Evolutionary conservation across 2,113 vertebrate genomes (phyloP), one percentile per base, ranked within the genome.

Genomic region (Xiphophorus hellerii): DNA sequence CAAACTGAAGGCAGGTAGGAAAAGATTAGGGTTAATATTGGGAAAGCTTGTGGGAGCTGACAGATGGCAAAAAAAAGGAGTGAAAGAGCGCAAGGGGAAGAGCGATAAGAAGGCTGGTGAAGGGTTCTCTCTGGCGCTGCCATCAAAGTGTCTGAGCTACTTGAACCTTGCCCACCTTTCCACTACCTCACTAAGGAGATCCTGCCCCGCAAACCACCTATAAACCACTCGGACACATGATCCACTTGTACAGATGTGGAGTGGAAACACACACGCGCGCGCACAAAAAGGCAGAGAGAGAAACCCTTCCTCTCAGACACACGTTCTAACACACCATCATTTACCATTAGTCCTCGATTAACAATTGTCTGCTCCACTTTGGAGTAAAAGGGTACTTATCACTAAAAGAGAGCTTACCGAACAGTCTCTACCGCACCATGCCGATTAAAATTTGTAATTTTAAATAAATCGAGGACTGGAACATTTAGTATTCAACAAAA

Each of bases 221-320:
- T 90, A 90, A 93, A 92, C 87, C 87, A 73, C 89, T 87, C 73
- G 89, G 93, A 94, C 90, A 94, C 85, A 89, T 83, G 92, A 94
- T 93, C 92, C 88, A 92, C 93, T 93, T 89, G 82, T 83, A 90
- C 84, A 77, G 84, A 89, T 89, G 86, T 84, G 54, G 74, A 93
- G 92, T 90, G 86, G 88, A 92, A 90, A 73, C 81, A 81, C 68
- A 83, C 73, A 75, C 61, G 74, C 67, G 1, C 1, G 17, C 17
- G 1, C 44, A 20, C 44, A 48, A 15, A 48, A 5, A 48, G 44
- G 14, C 17, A 48, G 27, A 15, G 72, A 33, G 51, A 25, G 44
- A 71, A 69, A 67, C 31, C 22, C 6, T 71, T 35, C 66, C 83
- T 60, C 20, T 66, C 78, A 74, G 76, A 42, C 63, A 62, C 63